Percentiles rank a stretch among this genome's conserved stretches.
Evolutionary conservation across 2,888 invertebrate species (phyloP).

Genomic region (Phortica okadai): DNA sequence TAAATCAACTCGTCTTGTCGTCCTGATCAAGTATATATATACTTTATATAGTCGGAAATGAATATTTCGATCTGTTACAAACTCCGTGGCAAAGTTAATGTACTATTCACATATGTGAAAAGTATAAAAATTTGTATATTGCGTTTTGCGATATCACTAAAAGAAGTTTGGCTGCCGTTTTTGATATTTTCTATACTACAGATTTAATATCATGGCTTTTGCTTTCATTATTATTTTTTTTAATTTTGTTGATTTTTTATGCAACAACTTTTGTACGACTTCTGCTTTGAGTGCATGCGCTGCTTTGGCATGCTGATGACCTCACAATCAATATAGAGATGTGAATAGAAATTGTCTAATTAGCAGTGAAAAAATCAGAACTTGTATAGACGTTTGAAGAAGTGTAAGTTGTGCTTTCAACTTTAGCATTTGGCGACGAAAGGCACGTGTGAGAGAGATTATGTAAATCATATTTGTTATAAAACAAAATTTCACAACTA

Average conservation of each 20-base stretch:
- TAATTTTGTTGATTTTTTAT: neutral
- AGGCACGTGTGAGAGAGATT: slow-evolving; percentile 29
- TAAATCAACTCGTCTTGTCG: no score
- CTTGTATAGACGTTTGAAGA: slow-evolving; percentile 19
- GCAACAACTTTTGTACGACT: neutral
- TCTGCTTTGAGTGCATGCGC: slow-evolving; percentile 4
- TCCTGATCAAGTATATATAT: no score
- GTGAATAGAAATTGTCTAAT: slow-evolving; percentile 34
- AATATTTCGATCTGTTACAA: no score
- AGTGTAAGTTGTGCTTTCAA: slow-evolving; percentile 40
- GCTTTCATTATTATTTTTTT: neutral
- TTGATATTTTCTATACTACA: neutral
- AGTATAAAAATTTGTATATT: neutral
- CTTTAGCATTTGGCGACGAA: slow-evolving; percentile 52
- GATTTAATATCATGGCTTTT: neutral
- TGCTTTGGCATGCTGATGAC: slow-evolving; percentile 55
- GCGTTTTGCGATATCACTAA: slow-evolving; percentile 9
- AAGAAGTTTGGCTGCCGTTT: slow-evolving; percentile 42
- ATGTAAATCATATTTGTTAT: neutral
- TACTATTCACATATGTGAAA: no score
- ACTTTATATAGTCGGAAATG: no score
- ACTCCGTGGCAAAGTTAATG: no score
- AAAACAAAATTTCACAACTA: neutral
- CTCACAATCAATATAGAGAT: slow-evolving; percentile 49
- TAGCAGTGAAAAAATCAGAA: slow-evolving; percentile 41